These are phyloP conservation scores for Marisa cornuarietis DNA, from an alignment of 1,140 invertebrate genomes.

Conservation along the genomic window DNA sequence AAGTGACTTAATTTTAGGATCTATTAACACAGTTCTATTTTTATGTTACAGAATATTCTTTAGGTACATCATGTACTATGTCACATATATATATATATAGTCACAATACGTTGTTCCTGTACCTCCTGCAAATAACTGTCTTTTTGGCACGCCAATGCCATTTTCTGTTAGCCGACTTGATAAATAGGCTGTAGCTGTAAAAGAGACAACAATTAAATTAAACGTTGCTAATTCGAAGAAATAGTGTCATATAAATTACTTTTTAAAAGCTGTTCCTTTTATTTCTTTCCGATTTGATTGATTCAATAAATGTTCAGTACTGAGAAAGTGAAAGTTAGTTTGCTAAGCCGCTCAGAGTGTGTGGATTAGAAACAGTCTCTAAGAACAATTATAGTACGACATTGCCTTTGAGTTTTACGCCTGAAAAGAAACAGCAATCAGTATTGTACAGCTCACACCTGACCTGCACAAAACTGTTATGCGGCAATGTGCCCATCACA, in stretches of 20 bases:
- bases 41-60: neutral
- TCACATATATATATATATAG: neutral
- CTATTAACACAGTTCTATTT: neutral
- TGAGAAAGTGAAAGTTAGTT: no score
- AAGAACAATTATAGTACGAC: no score
- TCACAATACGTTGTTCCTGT: conserved; percentile 30
- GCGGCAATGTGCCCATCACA: neutral
- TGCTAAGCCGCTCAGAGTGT: neutral
- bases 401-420: neutral
- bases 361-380: neutral
- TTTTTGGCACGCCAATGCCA: conserved; percentile 74
- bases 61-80: neutral
- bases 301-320: neutral
- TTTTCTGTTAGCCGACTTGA: conserved; percentile 8
- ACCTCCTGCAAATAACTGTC: conserved; percentile 80
- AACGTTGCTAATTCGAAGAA: no score
- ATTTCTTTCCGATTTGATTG: neutral
- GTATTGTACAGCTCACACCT: neutral
- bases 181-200: neutral
- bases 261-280: neutral
- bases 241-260: neutral
- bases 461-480: neutral
- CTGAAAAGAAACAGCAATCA: neutral
- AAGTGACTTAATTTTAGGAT: neutral
- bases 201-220: neutral